These are phyloP conservation scores for Cotesia vestalis DNA, from an alignment of 1,140 invertebrate species.

Conservation along the genomic window DNA sequence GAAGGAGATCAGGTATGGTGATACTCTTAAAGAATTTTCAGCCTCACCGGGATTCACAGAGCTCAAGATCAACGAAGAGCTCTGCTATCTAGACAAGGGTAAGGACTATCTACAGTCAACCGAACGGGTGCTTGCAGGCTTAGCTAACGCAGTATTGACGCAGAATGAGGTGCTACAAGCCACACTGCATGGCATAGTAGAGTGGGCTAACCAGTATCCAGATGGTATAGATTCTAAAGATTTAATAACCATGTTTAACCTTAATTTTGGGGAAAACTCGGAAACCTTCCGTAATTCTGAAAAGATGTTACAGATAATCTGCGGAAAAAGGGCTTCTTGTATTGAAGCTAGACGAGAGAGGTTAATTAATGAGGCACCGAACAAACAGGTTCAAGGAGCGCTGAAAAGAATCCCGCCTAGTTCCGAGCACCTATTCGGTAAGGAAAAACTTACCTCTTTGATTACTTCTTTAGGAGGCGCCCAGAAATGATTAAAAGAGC, in stretches of 20 bases:
- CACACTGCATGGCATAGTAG: neutral
- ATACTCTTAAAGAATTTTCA: slow-evolving; percentile 34
- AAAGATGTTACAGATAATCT: slow-evolving; percentile 46
- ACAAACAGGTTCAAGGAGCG: slow-evolving; percentile 41
- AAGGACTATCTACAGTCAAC: slow-evolving; percentile 35
- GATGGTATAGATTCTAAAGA: neutral
- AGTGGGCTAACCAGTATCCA: slow-evolving; percentile 24
- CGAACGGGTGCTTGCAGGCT: slow-evolving; percentile 41
- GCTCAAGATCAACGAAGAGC: slow-evolving; percentile 43
- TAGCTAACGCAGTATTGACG: slow-evolving; percentile 40
- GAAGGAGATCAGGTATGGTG: slow-evolving; percentile 33
- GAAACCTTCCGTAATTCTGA: slow-evolving; percentile 37
- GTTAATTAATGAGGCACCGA: slow-evolving; percentile 37
- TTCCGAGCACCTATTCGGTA: slow-evolving; percentile 43
- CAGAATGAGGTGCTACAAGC: neutral
- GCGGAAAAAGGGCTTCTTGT: slow-evolving; percentile 49
- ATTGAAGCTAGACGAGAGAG: slow-evolving; percentile 46
- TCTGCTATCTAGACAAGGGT: slow-evolving; percentile 38
- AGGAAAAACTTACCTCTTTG: slow-evolving; percentile 40
- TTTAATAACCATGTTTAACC: slow-evolving; percentile 12
- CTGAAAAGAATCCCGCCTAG: slow-evolving; percentile 43
- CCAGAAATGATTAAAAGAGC: slow-evolving; percentile 43
- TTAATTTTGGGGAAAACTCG: slow-evolving; percentile 30
- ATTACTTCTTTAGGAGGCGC: slow-evolving; percentile 45
- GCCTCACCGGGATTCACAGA: slow-evolving; percentile 42